These are phyloP conservation scores for Actinemys pallida DNA, from an alignment of 2,113 vertebrate genomes.

Conservation along the genomic window DNA sequence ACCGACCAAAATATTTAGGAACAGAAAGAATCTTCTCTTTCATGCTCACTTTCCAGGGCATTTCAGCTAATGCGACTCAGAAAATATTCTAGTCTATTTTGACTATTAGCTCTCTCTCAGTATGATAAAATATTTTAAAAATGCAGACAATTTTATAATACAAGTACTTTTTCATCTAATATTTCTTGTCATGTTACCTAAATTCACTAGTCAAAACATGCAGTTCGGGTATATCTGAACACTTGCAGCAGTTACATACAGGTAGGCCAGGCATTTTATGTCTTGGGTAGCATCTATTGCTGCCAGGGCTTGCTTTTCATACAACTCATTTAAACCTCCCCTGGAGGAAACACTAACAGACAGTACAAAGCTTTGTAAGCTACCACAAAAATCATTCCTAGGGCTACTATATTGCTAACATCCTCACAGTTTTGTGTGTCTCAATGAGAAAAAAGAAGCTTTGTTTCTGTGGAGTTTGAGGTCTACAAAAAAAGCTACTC, in stretches of 20 bases:
- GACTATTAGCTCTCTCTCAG: background rate
- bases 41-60: background rate
- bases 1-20: background rate
- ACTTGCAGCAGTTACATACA: background rate
- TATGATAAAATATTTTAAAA: background rate
- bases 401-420: background rate
- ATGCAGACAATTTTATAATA: background rate
- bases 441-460: background rate
- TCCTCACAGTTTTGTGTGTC: background rate
- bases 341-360: background rate
- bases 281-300: background rate
- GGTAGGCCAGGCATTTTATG: background rate
- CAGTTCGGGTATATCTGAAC: background rate
- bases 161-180: background rate
- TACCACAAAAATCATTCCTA: background rate
- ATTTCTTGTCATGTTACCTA: background rate
- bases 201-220: background rate
- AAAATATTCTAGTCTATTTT: background rate
- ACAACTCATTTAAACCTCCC: background rate
- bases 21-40: background rate
- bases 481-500: background rate
- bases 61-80: background rate
- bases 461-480: background rate
- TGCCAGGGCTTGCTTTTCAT: background rate
- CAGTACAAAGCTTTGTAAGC: background rate